Conservation (phyloP, 2,888 invertebrate species). For the Flabesymbios commensalis region DNA sequence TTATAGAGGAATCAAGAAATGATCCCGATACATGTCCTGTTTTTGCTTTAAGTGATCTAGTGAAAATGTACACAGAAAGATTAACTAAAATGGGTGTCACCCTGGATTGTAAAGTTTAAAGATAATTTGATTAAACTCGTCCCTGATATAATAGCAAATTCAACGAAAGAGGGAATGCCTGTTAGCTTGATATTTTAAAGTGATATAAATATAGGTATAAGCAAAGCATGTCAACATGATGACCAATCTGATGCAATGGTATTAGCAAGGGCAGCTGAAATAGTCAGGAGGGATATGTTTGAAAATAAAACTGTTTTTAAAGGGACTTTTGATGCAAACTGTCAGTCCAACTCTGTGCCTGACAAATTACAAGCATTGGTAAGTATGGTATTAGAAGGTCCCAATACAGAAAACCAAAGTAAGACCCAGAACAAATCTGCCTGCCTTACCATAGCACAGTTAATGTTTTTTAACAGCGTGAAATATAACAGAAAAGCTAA, state of each 20-base stretch:
- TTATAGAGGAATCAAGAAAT: constrained; percentile 25
- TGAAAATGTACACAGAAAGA: constrained; percentile 24
- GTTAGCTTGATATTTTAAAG: no score
- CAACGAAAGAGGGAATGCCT: constrained; percentile 25
- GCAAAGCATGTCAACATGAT: not conserved
- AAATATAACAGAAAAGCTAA: constrained; percentile 7
- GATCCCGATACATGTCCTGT: constrained; percentile 20
- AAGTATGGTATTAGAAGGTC: constrained; percentile 9
- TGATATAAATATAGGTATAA: constrained; percentile 16
- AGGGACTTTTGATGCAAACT: not conserved
- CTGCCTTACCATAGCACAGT: not conserved
- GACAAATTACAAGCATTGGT: constrained; percentile 15
- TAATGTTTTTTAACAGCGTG: not conserved
- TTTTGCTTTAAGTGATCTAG: constrained; percentile 28
- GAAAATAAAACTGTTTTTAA: not conserved
- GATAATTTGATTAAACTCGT: constrained; percentile 15
- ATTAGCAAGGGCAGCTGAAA: not conserved
- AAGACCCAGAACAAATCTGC: not conserved
- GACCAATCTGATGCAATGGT: not conserved
- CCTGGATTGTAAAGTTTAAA: constrained; percentile 18
- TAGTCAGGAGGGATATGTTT: not conserved
- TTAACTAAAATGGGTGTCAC: constrained; percentile 23
- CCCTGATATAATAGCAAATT: constrained; percentile 24
- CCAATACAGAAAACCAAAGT: not conserved
- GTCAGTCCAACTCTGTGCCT: constrained; percentile 17